Conservation (phyloP, 2,113 vertebrate species). For the Zosterops borbonicus region DNA sequence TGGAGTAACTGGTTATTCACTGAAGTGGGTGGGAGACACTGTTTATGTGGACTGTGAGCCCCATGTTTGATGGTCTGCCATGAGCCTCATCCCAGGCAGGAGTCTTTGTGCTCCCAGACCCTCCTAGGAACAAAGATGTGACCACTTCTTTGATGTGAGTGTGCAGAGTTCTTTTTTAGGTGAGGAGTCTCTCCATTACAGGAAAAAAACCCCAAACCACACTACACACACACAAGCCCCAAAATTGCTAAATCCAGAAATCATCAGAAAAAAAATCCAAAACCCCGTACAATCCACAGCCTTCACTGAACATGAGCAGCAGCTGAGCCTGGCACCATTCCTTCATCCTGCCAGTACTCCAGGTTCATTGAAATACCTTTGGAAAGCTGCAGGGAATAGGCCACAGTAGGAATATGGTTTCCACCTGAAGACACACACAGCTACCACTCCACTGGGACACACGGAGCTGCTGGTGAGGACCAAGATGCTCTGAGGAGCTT, state of each 20-base stretch:
- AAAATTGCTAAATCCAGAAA: neutral
- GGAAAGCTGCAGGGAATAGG: neutral
- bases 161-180: neutral
- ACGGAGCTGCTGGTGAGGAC: neutral
- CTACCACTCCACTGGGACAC: neutral
- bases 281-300: neutral
- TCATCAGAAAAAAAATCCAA: accelerated
- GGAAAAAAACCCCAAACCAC: neutral
- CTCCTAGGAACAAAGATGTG: neutral
- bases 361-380: neutral
- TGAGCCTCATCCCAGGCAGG: neutral
- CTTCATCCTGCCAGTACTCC: neutral
- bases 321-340: neutral
- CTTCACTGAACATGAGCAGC: neutral
- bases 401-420: accelerated
- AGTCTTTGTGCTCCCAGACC: neutral
- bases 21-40: neutral
- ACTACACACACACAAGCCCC: neutral
- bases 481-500: neutral
- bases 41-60: neutral
- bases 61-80: accelerated
- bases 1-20: neutral
- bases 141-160: neutral
- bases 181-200: neutral
- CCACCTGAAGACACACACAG: neutral